Evolutionary conservation across 2,797 vertebrate species (phyloP), one percentile per base, ranked within the genome.

Genomic region (Chrosomus eos): DNA sequence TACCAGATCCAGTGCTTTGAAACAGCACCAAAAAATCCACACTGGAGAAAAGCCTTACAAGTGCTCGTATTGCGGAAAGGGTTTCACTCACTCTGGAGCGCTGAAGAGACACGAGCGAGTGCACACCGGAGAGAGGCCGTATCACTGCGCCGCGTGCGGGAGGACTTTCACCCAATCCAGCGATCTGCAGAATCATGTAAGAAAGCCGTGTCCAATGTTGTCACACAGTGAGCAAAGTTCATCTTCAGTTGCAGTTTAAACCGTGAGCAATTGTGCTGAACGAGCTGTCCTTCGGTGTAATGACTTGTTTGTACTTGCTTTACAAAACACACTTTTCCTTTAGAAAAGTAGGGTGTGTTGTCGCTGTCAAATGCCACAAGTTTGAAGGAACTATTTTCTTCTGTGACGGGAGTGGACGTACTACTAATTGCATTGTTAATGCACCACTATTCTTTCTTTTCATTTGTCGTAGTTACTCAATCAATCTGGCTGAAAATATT

Each of bases 71-170:
- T 75, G 84, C 19, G 83, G 74, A 67, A 55, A 55, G 73, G 31
- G 71, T 7, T 87, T 85, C 55, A 85, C 80, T 11, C 83, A 85
- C 38, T 83, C 84, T 2, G 40, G 82, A 2, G 84, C 82, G 0
- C 86, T 87, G 43, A 82, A 58, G 45, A 87, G 84, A 36, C 86
- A 87, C 10, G 73, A 84, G 7, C 68, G 86, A 5, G 53, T 71
- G 7, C 86, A 87, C 55, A 87, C 83, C 9, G 86, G 86, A 78
- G 86, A 87, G 79, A 85, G 74, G 43, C 86, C 86, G 3, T 85
- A 66, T 14, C 53, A 10, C 26, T 75, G 73, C 64, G 9, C 7
- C 72, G 64, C 62, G 55, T 81, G 80, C 8, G 80, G 67, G n/a
- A 81, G 51, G 80, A 81, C 36, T 2, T 81, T 81, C 53, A 81